A percentile compares a stretch with the other conserved stretches of the same genome.
Evolutionary conservation across 1,140 invertebrate genomes (phyloP).

Genomic region (Argopecten irradians): DNA sequence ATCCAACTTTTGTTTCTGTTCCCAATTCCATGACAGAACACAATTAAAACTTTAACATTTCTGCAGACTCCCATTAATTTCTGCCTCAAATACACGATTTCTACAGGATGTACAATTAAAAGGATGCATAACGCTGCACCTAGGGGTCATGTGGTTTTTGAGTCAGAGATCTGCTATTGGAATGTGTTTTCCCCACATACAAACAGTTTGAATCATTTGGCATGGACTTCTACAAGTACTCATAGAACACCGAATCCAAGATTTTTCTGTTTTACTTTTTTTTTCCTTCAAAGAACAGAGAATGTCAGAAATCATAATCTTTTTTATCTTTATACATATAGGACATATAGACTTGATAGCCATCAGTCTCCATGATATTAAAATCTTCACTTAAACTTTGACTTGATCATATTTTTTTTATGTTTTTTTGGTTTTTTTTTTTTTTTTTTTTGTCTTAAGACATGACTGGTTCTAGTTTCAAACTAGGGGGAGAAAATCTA

Average conservation of each 20-base stretch:
- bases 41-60: not conserved
- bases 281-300: no score
- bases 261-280: not conserved
- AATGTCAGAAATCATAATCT: no score
- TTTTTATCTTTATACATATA: no score
- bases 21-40: not conserved
- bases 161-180: not conserved
- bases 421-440: no score
- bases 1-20: not conserved
- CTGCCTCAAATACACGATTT: not conserved
- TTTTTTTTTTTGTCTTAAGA: no score
- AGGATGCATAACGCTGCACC: not conserved
- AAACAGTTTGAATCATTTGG: not conserved
- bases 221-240: not conserved
- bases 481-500: no score
- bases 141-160: not conserved
- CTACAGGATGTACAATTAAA: not conserved
- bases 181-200: not conserved
- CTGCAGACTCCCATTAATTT: not conserved
- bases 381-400: no score
- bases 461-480: no score
- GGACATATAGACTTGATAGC: no score
- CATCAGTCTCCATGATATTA: no score
- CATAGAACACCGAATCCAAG: not conserved
- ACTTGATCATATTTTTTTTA: no score